A percentile compares a stretch with the other conserved stretches of the same genome.
phyloP scores from a whole-genome alignment of 2,113 vertebrate genomes.

The Microcebus lehilahytsara region DNA sequence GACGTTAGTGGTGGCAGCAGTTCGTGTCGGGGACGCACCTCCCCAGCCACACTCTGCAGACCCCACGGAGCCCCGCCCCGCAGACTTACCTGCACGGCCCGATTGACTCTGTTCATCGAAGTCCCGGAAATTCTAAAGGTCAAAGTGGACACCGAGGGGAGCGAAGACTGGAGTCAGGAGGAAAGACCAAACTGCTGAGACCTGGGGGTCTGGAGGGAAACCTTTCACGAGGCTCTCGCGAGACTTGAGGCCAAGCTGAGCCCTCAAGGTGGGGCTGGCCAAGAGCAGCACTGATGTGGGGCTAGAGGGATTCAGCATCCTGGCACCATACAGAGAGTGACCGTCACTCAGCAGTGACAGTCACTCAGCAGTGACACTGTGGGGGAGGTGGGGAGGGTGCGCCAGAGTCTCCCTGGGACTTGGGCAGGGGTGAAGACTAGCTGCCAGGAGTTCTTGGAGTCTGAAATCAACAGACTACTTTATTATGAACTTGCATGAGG shows the following conservation, averaged over 20 bases:
- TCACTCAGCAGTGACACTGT: not conserved
- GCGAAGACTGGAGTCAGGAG: not conserved
- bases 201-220: not conserved
- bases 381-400: not conserved
- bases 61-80: not conserved
- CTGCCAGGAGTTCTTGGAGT: not conserved
- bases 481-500: not conserved
- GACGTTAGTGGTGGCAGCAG: not conserved
- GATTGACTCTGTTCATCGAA: not conserved
- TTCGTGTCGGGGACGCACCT: accelerated
- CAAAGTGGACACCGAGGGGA: not conserved
- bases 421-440: not conserved
- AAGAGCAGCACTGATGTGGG: not conserved
- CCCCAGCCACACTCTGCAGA: too few relatives aligned
- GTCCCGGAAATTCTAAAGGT: not conserved
- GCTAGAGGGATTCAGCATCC: not conserved
- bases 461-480: not conserved
- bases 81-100: not conserved
- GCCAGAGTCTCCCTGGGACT: not conserved
- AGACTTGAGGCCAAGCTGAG: not conserved
- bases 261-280: not conserved
- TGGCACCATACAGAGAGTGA: not conserved
- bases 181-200: not conserved
- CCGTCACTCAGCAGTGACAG: not conserved
- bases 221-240: too few relatives aligned